Percentiles rank a stretch among this genome's conserved stretches.
These are phyloP conservation scores for Acanthococcus lagerstroemiae DNA, from an alignment of 2,888 invertebrate genomes.

Conservation along the genomic window DNA sequence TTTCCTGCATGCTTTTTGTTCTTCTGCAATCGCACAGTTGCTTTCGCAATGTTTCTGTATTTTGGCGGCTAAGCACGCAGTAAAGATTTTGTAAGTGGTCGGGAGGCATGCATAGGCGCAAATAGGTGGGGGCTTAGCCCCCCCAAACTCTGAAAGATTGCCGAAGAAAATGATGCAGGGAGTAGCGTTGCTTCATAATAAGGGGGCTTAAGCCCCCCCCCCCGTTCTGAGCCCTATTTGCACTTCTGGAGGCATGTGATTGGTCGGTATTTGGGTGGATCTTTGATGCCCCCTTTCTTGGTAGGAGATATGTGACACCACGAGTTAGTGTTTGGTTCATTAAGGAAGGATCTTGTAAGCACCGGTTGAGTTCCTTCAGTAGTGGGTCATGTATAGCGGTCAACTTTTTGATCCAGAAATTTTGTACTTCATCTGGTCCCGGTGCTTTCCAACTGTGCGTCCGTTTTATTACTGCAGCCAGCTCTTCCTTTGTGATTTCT, in stretches of 20 bases:
- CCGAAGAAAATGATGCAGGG: too few species aligned
- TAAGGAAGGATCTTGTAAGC: background rate
- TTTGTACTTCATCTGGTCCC: conserved; percentile 27
- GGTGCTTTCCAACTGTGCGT: conserved; percentile 30
- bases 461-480: background rate
- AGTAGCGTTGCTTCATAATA: too few species aligned
- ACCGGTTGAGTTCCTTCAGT: background rate
- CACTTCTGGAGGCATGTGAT: too few species aligned
- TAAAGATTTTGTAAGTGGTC: background rate
- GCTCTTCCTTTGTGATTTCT: background rate
- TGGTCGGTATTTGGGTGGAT: conserved; percentile 30
- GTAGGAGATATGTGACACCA: conserved; percentile 15
- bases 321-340: conserved; percentile 14
- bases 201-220: too few species aligned
- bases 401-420: conserved; percentile 29
- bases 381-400: background rate
- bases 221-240: too few species aligned
- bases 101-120: conserved; percentile 24
- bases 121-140: too few species aligned
- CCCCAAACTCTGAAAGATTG: too few species aligned
- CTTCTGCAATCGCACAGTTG: background rate
- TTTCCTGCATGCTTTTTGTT: background rate
- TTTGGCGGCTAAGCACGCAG: background rate
- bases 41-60: background rate
- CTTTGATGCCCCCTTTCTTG: background rate